These are phyloP conservation scores for Megalopta genalis DNA, from an alignment of 1,140 invertebrate genomes.

Conservation along the genomic window DNA sequence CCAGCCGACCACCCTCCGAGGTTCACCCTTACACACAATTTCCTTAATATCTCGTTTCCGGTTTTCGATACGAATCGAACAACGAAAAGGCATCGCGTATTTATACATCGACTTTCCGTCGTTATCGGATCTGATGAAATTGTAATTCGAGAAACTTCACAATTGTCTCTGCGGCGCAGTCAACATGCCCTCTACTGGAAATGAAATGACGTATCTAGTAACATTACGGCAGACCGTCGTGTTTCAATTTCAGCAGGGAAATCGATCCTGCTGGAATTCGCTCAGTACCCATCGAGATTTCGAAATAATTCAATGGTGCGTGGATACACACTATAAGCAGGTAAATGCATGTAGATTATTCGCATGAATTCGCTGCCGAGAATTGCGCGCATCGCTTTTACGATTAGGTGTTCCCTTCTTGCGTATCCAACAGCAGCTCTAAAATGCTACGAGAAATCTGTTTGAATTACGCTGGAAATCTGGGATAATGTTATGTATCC, in stretches of 20 bases:
- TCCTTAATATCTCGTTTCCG: too few relatives aligned
- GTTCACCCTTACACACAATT: too few relatives aligned
- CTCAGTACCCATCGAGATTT: slow-evolving; percentile 24
- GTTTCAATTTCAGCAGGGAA: slow-evolving; percentile 39
- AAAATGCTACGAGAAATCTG: too few relatives aligned
- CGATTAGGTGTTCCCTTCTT: background rate
- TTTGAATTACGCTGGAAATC: too few relatives aligned
- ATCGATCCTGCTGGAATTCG: slow-evolving; percentile 32
- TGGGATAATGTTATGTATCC: too few relatives aligned
- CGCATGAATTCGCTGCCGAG: background rate
- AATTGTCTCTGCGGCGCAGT: background rate
- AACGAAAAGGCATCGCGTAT: background rate
- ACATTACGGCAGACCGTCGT: slow-evolving; percentile 19
- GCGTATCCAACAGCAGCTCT: background rate
- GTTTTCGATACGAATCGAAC: too few relatives aligned
- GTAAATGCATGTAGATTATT: slow-evolving; percentile 22
- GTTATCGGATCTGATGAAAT: background rate
- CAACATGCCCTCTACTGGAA: background rate
- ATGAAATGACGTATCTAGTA: slow-evolving; percentile 24
- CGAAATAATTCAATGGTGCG: slow-evolving; percentile 32
- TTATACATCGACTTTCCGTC: background rate
- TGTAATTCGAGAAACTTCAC: background rate
- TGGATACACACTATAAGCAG: slow-evolving; percentile 5
- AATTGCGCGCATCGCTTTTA: background rate
- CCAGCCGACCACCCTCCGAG: too few relatives aligned